Evolutionary conservation across 2,797 vertebrate species (phyloP).

Genomic region (Phrynocephalus forsythii): DNA sequence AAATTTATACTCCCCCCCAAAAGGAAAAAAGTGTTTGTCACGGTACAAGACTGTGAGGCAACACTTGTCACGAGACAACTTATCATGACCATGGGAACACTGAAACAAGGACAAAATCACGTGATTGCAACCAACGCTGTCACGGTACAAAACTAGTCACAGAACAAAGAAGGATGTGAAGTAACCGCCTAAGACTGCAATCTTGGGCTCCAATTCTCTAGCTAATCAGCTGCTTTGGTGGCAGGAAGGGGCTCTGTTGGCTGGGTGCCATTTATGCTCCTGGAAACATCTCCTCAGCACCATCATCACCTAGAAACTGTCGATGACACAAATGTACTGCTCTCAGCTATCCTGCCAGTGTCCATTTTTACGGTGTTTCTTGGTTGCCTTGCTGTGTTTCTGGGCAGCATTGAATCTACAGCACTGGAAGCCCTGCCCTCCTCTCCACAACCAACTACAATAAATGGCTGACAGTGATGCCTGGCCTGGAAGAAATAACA

Average conservation of each 20-base stretch:
- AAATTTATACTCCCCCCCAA: too few relatives aligned
- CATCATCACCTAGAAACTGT: background rate
- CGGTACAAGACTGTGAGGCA: too few relatives aligned
- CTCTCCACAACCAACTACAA: background rate
- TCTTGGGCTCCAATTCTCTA: background rate
- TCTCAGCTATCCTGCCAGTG: too few relatives aligned
- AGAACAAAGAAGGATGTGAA: too few relatives aligned
- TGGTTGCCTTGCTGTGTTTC: background rate
- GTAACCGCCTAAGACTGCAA: background rate
- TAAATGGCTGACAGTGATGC: background rate
- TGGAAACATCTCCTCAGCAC: background rate
- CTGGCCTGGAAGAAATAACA: background rate
- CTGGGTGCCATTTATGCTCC: background rate
- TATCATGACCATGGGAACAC: too few relatives aligned
- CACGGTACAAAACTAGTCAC: too few relatives aligned
- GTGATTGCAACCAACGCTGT: too few relatives aligned
- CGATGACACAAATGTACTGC: background rate
- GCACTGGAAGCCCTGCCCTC: background rate
- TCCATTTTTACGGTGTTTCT: background rate
- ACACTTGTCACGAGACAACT: too few relatives aligned
- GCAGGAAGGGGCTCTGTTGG: background rate
- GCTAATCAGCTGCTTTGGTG: background rate
- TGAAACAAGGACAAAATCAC: too few relatives aligned
- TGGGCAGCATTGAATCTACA: background rate
- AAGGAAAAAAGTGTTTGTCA: too few relatives aligned